A percentile compares a stretch with the other conserved stretches of the same genome.
Evolutionary conservation across 2,797 vertebrate species (phyloP).

Genomic region (Pantherophis vulpinus): DNA sequence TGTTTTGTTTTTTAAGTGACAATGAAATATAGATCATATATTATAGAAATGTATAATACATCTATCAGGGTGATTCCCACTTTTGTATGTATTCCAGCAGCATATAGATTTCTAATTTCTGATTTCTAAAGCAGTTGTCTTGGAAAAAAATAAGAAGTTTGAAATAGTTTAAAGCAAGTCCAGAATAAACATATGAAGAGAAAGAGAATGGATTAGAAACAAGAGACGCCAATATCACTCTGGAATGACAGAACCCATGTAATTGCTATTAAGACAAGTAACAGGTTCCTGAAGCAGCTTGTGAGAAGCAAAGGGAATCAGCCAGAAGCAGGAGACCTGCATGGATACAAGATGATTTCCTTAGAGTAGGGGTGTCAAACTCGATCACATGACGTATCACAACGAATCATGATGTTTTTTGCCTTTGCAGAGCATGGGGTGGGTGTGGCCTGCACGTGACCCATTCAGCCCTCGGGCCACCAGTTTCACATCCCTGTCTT

Average conservation of each 20-base stretch:
- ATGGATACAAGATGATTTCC: not conserved
- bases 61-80: not conserved
- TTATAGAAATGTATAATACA: not conserved
- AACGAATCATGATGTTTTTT: no score
- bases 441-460: no score
- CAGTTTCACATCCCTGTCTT: not conserved
- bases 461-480: fast-evolving
- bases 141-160: not conserved
- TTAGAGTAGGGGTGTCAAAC: not conserved
- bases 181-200: not conserved
- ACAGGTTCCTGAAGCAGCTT: not conserved
- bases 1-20: not conserved
- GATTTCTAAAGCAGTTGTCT: not conserved
- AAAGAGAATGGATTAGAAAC: not conserved
- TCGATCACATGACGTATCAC: fast-evolving
- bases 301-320: not conserved
- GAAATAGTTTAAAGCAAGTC: not conserved
- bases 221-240: not conserved
- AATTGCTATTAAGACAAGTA: not conserved
- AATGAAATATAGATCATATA: not conserved
- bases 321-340: not conserved
- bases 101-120: not conserved
- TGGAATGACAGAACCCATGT: not conserved
- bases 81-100: not conserved
- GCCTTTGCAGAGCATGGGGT: no score